A percentile compares a stretch with the other conserved stretches of the same genome.
Evolutionary conservation across 2,888 invertebrate genomes (phyloP).

Genomic region (Petrolisthes manimaculis): DNA sequence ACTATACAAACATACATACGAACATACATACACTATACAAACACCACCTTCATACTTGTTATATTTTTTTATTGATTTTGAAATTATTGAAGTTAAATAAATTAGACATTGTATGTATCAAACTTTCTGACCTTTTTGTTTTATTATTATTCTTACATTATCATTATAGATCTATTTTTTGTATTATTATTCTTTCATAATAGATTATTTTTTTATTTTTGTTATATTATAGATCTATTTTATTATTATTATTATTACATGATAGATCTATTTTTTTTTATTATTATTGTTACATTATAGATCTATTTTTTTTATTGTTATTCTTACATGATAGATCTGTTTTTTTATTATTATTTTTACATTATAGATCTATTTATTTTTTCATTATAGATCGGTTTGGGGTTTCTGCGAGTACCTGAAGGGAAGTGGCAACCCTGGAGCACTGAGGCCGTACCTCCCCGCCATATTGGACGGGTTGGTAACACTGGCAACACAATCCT

Average conservation of each 20-base stretch:
- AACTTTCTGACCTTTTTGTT: too few relatives aligned
- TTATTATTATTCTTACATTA: not conserved
- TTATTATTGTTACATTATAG: too few relatives aligned
- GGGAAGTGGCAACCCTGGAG: slow-evolving; percentile 66
- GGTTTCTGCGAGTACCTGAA: slow-evolving; percentile 75
- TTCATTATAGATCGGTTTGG: slow-evolving; percentile 69
- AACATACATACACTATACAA: not conserved
- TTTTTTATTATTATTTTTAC: not conserved
- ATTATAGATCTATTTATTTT: not conserved
- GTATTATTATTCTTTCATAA: not conserved
- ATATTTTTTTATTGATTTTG: too few relatives aligned
- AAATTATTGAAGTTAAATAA: too few relatives aligned
- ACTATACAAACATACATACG: not conserved
- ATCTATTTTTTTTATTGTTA: too few relatives aligned
- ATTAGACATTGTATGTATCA: too few relatives aligned
- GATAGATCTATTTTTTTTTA: not conserved
- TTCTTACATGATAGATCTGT: not conserved
- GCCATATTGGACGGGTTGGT: slow-evolving; percentile 66
- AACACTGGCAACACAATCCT: slow-evolving; percentile 63
- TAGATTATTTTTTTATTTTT: not conserved
- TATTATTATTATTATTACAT: not conserved
- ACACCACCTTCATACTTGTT: too few relatives aligned
- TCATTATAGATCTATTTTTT: not conserved
- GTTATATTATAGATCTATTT: not conserved
- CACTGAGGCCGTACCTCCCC: slow-evolving; percentile 65